Evolutionary conservation across 2,888 invertebrate genomes (phyloP).

Genomic region (Prosopocoilus inquinatus): DNA sequence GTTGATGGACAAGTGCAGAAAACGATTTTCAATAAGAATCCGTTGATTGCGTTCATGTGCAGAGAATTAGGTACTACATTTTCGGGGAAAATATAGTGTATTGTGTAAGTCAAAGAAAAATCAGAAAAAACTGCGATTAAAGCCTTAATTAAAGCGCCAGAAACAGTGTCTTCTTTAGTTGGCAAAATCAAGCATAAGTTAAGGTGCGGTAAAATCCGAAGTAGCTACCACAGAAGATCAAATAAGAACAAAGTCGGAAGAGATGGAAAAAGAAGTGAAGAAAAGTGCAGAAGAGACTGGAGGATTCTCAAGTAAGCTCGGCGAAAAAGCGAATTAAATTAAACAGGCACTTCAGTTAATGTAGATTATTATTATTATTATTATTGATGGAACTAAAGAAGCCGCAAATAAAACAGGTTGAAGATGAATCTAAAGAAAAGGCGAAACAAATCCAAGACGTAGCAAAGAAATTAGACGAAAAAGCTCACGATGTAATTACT

Average conservation of each 20-base stretch:
- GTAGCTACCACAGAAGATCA: background rate
- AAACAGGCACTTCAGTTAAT: constrained; percentile 1
- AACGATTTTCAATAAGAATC: no score
- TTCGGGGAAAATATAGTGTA: no score
- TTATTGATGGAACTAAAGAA: constrained; percentile 1
- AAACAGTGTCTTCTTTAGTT: background rate
- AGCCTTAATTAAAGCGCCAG: no score
- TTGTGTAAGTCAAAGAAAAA: constrained; percentile 12
- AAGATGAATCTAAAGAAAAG: background rate
- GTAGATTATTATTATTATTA: no score
- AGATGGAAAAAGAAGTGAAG: constrained; percentile 10
- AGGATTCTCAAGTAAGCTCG: constrained; percentile 21
- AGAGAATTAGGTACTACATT: no score
- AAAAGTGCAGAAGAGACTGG: constrained; percentile 22
- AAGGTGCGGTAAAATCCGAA: background rate
- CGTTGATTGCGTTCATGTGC: no score
- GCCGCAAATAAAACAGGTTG: constrained; percentile 2
- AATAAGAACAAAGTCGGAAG: background rate
- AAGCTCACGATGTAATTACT: background rate
- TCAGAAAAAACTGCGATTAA: constrained; percentile 6
- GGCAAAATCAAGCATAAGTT: background rate
- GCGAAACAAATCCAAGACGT: background rate
- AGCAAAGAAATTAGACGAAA: no score
- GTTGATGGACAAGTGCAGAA: no score
- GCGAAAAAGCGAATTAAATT: background rate